Percentiles rank a stretch among this genome's conserved stretches.
Evolutionary conservation across 2,797 vertebrate species (phyloP).

Genomic region (Perdix hodgsoniae): DNA sequence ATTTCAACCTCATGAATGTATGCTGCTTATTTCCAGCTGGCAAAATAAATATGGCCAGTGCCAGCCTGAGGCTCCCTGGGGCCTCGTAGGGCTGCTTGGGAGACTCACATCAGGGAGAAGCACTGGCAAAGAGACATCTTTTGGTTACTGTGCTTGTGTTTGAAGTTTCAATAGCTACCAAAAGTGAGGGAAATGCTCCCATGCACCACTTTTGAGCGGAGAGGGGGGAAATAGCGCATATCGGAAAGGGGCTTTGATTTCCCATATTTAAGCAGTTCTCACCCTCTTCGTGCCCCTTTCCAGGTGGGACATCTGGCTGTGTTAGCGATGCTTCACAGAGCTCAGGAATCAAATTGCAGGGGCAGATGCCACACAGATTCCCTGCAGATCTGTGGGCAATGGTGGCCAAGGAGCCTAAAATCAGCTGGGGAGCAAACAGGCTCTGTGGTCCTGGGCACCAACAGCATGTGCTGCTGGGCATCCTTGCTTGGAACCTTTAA

Average conservation of each 20-base stretch:
- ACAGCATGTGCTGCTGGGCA: background rate
- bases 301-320: background rate
- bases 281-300: background rate
- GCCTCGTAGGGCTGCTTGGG: background rate
- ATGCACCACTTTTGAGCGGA: background rate
- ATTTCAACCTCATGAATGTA: background rate
- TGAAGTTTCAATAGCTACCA: slow-evolving; percentile 71
- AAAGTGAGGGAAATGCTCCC: background rate
- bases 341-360: background rate
- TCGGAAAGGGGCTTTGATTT: rapidly evolving
- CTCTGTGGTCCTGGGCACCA: background rate
- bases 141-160: slow-evolving; percentile 1
- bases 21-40: background rate
- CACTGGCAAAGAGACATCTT: background rate
- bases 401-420: background rate
- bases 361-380: slow-evolving; percentile 39
- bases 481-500: background rate
- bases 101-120: background rate
- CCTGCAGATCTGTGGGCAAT: background rate
- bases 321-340: background rate
- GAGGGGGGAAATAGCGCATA: background rate
- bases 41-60: background rate
- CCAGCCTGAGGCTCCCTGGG: background rate
- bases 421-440: background rate
- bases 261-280: background rate